Percentiles rank a stretch among this genome's conserved stretches.
Evolutionary conservation across 2,888 invertebrate genomes (phyloP).

Genomic region (Phytoseiulus persimilis): DNA sequence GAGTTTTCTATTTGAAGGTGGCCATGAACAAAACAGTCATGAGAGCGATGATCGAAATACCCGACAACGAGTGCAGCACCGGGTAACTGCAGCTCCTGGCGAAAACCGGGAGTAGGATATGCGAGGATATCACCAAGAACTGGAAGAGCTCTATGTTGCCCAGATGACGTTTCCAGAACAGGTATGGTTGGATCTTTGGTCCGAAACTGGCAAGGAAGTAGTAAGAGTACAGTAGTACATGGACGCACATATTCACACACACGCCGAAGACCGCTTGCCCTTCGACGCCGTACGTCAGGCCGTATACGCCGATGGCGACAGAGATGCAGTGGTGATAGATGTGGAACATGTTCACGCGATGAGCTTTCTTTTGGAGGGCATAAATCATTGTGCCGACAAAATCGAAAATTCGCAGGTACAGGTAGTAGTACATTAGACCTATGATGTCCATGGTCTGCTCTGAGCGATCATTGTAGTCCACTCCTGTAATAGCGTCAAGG

Average conservation of each 20-base stretch:
- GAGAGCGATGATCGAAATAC: constrained; percentile 29
- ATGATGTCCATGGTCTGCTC: constrained; percentile 22
- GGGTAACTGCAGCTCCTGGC: constrained; percentile 22
- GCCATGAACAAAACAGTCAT: constrained; percentile 25
- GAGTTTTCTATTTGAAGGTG: neutral
- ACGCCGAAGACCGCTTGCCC: constrained; percentile 34
- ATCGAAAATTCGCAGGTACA: constrained; percentile 30
- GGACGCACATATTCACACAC: constrained; percentile 33
- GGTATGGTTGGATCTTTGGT: neutral
- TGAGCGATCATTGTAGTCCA: constrained; percentile 29
- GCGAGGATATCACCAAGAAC: constrained; percentile 10
- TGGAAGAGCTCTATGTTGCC: constrained; percentile 30
- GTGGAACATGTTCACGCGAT: constrained; percentile 24
- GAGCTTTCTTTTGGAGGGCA: constrained; percentile 19
- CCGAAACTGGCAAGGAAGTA: constrained; percentile 14
- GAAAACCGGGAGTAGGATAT: constrained; percentile 27
- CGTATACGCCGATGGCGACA: constrained; percentile 21
- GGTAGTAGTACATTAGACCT: constrained; percentile 18
- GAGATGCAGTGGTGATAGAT: constrained; percentile 30
- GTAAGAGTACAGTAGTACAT: neutral
- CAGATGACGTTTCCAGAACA: constrained; percentile 14
- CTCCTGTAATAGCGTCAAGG: neutral
- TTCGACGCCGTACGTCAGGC: constrained; percentile 19
- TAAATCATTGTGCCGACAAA: constrained; percentile 30
- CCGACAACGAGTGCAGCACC: constrained; percentile 34